A percentile compares a stretch with the other conserved stretches of the same genome.
These are phyloP conservation scores for Dallia pectoralis DNA, from an alignment of 2,797 vertebrate species.

Conservation along the genomic window DNA sequence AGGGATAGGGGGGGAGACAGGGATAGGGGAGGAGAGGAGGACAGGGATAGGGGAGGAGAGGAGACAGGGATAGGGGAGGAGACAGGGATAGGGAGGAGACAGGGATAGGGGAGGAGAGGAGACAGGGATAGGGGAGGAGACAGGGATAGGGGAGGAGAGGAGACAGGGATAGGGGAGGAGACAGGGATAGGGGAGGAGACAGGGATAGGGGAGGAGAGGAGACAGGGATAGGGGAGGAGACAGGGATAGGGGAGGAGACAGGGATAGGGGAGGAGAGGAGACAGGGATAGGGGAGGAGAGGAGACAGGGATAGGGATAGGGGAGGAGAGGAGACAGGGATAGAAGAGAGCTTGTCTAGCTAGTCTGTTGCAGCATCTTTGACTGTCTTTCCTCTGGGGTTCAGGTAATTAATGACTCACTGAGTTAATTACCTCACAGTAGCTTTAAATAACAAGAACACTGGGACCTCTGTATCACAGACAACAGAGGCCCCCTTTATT, in stretches of 20 bases:
- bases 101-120: too few relatives aligned
- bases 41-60: background rate
- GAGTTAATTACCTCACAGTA: constrained; percentile 12
- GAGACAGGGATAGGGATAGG: constrained; percentile 32
- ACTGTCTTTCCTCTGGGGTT: background rate
- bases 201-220: too few relatives aligned
- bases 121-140: too few relatives aligned
- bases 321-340: background rate
- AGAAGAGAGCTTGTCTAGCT: background rate
- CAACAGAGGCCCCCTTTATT: too few relatives aligned
- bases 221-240: background rate
- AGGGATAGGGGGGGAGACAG: too few relatives aligned
- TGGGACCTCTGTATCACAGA: too few relatives aligned
- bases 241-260: background rate
- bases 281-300: constrained; percentile 7
- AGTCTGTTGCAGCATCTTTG: background rate
- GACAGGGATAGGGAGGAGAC: too few relatives aligned
- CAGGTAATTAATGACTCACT: constrained; percentile 15
- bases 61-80: too few relatives aligned
- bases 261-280: background rate
- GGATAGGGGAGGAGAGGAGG: too few relatives aligned
- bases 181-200: too few relatives aligned
- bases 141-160: constrained; percentile 3
- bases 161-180: too few relatives aligned
- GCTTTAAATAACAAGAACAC: background rate